Percentiles rank a stretch among this genome's conserved stretches.
These are phyloP conservation scores for Dugesia japonica DNA, from an alignment of 2,888 invertebrate species.

Conservation along the genomic window DNA sequence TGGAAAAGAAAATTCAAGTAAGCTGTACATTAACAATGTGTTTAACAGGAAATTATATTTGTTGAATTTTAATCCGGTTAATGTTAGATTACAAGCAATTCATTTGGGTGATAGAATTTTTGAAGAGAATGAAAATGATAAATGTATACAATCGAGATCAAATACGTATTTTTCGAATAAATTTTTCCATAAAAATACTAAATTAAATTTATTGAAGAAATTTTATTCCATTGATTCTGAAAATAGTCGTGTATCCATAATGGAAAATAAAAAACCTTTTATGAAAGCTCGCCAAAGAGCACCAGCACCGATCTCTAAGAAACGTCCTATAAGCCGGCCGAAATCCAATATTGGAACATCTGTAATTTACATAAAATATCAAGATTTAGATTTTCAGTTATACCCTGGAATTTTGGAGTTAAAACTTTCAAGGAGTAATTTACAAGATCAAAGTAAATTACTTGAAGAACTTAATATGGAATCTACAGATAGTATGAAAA, in stretches of 20 bases:
- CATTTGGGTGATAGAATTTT: not conserved
- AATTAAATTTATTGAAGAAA: not conserved
- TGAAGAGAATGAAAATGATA: slow-evolving; percentile 1
- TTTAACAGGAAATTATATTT: not conserved
- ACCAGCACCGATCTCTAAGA: not conserved
- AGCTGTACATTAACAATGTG: not conserved
- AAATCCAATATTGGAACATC: not conserved
- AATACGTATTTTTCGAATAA: not conserved
- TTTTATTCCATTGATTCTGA: not conserved
- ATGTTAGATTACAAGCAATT: not conserved
- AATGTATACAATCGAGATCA: not conserved
- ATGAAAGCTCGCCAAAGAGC: not conserved
- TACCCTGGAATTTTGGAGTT: not conserved
- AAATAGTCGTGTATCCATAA: not conserved
- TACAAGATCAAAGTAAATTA: not conserved
- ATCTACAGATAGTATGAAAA: not conserved
- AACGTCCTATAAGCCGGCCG: not conserved
- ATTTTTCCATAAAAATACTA: not conserved
- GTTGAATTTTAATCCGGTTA: not conserved
- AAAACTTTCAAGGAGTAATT: not conserved
- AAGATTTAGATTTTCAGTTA: not conserved
- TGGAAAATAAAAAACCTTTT: not conserved
- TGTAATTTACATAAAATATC: not conserved
- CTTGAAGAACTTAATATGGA: not conserved
- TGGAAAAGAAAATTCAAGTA: not conserved